Evolutionary conservation across 1,140 invertebrate genomes (phyloP).

Genomic region (Apis florea): DNA sequence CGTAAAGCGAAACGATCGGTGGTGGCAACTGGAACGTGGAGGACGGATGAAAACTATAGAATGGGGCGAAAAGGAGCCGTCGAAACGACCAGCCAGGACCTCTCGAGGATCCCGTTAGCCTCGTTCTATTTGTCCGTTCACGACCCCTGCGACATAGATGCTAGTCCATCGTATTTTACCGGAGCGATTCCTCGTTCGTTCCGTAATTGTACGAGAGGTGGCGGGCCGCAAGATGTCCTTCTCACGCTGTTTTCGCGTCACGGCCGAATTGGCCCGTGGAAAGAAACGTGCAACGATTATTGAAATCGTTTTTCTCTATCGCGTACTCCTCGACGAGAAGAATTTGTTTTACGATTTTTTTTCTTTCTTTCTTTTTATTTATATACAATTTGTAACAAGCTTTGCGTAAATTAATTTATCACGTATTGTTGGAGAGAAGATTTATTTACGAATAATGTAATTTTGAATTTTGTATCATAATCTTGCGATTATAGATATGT

Average conservation of each 20-base stretch:
- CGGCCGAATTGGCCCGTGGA: neutral
- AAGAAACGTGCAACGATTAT: conserved; percentile 4
- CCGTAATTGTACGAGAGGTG: conserved; percentile 36
- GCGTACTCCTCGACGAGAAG: neutral
- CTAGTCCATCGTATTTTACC: conserved; percentile 47
- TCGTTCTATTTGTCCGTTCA: conserved; percentile 46
- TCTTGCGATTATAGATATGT: neutral
- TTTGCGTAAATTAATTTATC: too few species aligned
- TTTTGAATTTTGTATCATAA: neutral
- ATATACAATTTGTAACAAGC: too few species aligned
- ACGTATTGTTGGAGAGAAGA: too few species aligned
- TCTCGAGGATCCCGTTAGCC: conserved; percentile 52
- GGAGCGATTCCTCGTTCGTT: conserved; percentile 24
- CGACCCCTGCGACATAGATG: conserved; percentile 39
- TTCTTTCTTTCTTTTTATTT: too few species aligned
- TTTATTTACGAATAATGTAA: neutral
- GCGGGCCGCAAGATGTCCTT: neutral
- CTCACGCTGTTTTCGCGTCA: neutral
- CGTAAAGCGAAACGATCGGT: neutral
- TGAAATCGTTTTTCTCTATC: neutral
- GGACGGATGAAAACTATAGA: conserved; percentile 21
- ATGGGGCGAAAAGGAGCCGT: conserved; percentile 36
- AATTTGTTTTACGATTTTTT: too few species aligned
- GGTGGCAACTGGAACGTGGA: neutral
- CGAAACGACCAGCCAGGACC: conserved; percentile 43